Percentiles rank a stretch among this genome's conserved stretches.
Evolutionary conservation across 2,797 vertebrate genomes (phyloP).

Genomic region (Melanotaenia nigrans): DNA sequence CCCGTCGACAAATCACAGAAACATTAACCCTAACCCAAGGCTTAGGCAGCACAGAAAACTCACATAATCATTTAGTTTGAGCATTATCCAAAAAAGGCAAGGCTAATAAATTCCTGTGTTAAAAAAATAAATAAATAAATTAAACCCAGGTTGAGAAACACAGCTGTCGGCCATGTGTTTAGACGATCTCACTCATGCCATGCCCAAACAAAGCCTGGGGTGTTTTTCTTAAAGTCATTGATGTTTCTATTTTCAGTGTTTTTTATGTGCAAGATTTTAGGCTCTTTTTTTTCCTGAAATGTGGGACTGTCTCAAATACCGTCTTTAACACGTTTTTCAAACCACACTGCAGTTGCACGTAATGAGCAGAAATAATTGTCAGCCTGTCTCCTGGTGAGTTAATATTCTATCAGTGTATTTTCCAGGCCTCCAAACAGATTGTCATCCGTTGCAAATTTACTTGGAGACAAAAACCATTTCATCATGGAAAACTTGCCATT

Average conservation of each 20-base stretch:
- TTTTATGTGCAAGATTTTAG: constrained; percentile 46
- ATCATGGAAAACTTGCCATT: constrained; percentile 53
- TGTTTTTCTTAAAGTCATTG: constrained; percentile 46
- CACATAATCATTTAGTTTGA: constrained; percentile 29
- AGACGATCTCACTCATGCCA: constrained; percentile 31
- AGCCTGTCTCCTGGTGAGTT: constrained; percentile 15
- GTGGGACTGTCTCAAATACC: constrained; percentile 33
- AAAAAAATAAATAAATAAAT: constrained; percentile 32
- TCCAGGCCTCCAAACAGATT: constrained; percentile 49
- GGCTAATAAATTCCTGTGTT: constrained; percentile 54
- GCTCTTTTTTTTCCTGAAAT: constrained; percentile 26
- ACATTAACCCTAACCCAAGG: not conserved
- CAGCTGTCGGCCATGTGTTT: constrained; percentile 70
- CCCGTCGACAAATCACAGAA: constrained; percentile 49
- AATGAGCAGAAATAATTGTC: constrained; percentile 37
- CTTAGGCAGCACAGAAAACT: constrained; percentile 28
- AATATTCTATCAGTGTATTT: constrained; percentile 40
- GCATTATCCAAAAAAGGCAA: constrained; percentile 76
- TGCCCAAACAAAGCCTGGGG: constrained; percentile 51
- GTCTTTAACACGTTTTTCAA: constrained; percentile 14
- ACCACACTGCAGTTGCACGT: constrained; percentile 41
- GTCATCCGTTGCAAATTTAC: constrained; percentile 47
- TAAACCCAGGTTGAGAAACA: constrained; percentile 56
- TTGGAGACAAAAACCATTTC: constrained; percentile 32
- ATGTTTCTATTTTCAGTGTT: constrained; percentile 30